Base-by-base conservation (phyloP, 1,140 invertebrate species). In the Papilio aristodemus region DNA sequence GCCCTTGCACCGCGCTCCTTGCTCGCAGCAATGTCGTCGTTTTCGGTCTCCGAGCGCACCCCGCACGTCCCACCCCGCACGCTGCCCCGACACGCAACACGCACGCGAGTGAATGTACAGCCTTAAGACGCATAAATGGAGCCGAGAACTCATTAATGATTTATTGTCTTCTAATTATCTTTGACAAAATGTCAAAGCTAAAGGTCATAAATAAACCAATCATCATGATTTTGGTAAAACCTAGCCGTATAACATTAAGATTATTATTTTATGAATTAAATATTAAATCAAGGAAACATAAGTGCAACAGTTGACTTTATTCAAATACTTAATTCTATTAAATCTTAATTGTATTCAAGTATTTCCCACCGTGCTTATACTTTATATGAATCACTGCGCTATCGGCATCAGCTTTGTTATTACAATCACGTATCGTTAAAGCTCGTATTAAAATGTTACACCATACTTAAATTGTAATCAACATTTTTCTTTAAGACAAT, bases 41-140 rank as follows among this genome's bases (percentile, higher is more conserved):
- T 79, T 84, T 83, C 80, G 83, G 81, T 77, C 78, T 74, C 72
- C 70, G 77, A 74, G 74, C 77, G 76, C 72, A 72, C 78, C 83
- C 82, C 78, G 17, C 19, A 32, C 27, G 27, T 11, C 83, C 67
- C 71, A n/a, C 68, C 68, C 68, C 57, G 57, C 46, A 25, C 68
- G 50, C 73, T n/a, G n/a, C 71, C 68, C 68, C 68, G 60, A 60
- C 46, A 25, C 68, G 50, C 73, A 64, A 68, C 59, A 72, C 70
- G 71, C 75, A 74, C 73, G 71, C 70, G 54, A 82, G 87, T 83
- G 84, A 85, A 87, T 84, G 83, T 81, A 74, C 73, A 85, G 73
- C 78, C 75, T 66, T 46, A 50, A 62, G 43, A 64, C 22, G 39
- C 63, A 14, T 59, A 59, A 59, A 66, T 50, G 63, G 63, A 17